Evolutionary conservation across 2,797 vertebrate genomes (phyloP), one percentile per base, ranked within the genome.

Genomic region (Pteronotus mesoamericanus): DNA sequence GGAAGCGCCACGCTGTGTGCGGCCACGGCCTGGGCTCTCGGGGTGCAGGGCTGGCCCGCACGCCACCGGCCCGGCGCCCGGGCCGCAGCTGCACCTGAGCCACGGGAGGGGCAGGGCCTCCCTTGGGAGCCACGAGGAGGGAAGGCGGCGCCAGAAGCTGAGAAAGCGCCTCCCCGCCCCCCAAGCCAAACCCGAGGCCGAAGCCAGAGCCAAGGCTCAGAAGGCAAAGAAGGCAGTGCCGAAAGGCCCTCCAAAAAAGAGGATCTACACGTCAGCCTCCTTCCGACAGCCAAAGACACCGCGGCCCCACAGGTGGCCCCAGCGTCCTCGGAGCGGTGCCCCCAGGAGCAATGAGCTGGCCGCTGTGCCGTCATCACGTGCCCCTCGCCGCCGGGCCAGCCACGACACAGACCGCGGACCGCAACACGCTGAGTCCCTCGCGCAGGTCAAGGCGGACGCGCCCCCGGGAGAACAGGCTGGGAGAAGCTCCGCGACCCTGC

Each of bases 11-110:
- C 14, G 9, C 29, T 7, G 39, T 29, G 34, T 34, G 44, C 18
- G 51, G 21, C 1, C 3, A 19, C 0, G 5, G 21, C 64, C 61
- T 15, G 16, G 2, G 9, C 68, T 34, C 51, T 5, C 0, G 4
- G 22, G 4, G 16, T 15, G 21, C 4, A 55, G 26, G 80, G 39
- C 44, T 37, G 8, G 0, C 61, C 11, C 11, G 59, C 61, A 87
- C 15, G 10, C 22, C 82, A 24, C 12, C 11, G 72, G 44, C 84
- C 48, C 24, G 19, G 26, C 3, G 46, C 51, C 42, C 7, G 32
- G 48, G 46, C 18, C 32, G 1, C 74, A 6, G 22, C 53, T 3
- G 5, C 42, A 37, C 53, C 78, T 2, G 55, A 74, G 34, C 48
- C 91, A 24, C 3, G 2, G 53, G 2, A 26, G 22, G 74, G 32